A percentile compares a stretch with the other conserved stretches of the same genome.
Conservation (phyloP, 2,113 vertebrate species). For the Empidonax traillii region DNA sequence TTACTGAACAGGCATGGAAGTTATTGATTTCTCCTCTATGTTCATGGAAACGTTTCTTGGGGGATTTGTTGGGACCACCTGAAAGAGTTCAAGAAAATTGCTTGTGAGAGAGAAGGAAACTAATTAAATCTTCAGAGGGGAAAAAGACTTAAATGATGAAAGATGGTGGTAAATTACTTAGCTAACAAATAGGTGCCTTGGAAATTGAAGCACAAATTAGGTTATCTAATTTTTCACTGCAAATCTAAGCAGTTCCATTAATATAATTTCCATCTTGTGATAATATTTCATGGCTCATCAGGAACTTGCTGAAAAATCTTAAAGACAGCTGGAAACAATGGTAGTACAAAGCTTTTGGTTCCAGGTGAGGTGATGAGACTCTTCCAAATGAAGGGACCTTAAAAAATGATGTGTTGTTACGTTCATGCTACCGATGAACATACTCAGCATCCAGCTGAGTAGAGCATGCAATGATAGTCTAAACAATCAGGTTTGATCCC, state of each 20-base stretch:
- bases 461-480: not conserved
- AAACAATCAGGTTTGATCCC: not conserved
- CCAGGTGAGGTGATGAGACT: not conserved
- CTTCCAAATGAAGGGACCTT: not conserved
- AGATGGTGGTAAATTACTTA: slow-evolving; percentile 27
- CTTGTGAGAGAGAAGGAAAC: slow-evolving; percentile 40
- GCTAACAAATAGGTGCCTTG: slow-evolving; percentile 51
- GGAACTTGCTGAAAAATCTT: slow-evolving; percentile 39
- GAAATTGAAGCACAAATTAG: slow-evolving; percentile 56
- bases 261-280: slow-evolving; percentile 39
- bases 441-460: not conserved
- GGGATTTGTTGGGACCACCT: not conserved
- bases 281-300: slow-evolving; percentile 53
- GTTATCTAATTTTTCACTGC: slow-evolving; percentile 54
- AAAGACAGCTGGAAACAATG: not conserved
- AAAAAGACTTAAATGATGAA: slow-evolving; percentile 49
- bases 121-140: slow-evolving; percentile 55
- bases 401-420: not conserved
- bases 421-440: not conserved
- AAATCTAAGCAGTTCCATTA: slow-evolving; percentile 44
- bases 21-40: slow-evolving; percentile 58
- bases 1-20: slow-evolving; percentile 36
- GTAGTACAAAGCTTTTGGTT: not conserved
- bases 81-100: slow-evolving; percentile 42
- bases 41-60: slow-evolving; percentile 17